These are phyloP conservation scores for Amitus sp. DNA, from an alignment of 2,888 invertebrate species.

Conservation along the genomic window DNA sequence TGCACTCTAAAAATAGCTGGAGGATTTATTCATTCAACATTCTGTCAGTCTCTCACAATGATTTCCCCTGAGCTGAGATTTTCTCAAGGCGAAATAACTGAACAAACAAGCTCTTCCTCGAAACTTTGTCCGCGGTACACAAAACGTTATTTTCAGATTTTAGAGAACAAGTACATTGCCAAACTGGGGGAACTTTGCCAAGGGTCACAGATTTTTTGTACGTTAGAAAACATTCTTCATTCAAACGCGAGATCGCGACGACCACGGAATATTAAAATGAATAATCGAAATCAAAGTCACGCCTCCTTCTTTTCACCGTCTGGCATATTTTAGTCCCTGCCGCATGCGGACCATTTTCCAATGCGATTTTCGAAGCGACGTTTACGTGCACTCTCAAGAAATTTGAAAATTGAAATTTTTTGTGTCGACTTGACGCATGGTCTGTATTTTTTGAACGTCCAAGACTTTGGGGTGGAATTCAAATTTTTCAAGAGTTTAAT, in stretches of 20 bases:
- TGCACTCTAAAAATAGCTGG: background rate
- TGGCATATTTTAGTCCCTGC: too few relatives aligned
- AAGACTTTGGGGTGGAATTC: too few relatives aligned
- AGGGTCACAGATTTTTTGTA: constrained; percentile 33
- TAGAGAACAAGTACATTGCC: constrained; percentile 23
- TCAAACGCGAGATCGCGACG: too few relatives aligned
- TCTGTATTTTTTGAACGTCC: too few relatives aligned
- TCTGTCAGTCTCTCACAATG: background rate
- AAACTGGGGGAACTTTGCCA: constrained; percentile 32
- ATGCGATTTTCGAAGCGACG: too few relatives aligned
- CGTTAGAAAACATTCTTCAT: constrained; percentile 29
- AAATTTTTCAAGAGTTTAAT: too few relatives aligned
- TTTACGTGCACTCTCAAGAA: too few relatives aligned
- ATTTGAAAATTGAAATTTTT: too few relatives aligned
- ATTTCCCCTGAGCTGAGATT: constrained; percentile 17
- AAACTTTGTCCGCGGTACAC: background rate
- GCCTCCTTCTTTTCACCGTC: too few relatives aligned
- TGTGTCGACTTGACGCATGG: too few relatives aligned
- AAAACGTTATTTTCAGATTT: constrained; percentile 10
- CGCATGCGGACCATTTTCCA: too few relatives aligned
- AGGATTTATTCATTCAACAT: background rate
- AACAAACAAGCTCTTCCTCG: constrained; percentile 20
- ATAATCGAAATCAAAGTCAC: too few relatives aligned
- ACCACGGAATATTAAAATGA: background rate
- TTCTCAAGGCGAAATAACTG: background rate